phyloP scores from a whole-genome alignment of 2,113 vertebrate genomes.

The Zootoca vivipara region DNA sequence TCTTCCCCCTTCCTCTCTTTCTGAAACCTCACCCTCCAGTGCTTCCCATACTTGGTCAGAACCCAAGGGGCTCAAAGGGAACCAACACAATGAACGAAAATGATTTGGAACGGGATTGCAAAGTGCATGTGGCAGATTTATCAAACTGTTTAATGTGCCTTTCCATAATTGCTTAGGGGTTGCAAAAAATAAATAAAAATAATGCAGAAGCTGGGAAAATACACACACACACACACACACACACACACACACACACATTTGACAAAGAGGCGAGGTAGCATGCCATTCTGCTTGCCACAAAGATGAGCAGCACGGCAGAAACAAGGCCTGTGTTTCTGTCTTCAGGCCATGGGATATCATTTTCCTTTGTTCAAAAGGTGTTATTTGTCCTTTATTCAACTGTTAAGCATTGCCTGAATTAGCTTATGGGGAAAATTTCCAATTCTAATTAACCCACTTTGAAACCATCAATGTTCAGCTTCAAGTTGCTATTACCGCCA shows the following conservation, averaged over 20 bases:
- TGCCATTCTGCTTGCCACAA: neutral
- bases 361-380: neutral
- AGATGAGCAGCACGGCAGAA: neutral
- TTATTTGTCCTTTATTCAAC: neutral
- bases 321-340: neutral
- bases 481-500: conserved; percentile 12
- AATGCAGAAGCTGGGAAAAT: neutral
- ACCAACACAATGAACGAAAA: no score
- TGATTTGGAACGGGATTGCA: no score
- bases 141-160: neutral
- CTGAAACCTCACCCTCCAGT: no score
- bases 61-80: neutral
- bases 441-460: conserved; percentile 31
- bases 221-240: neutral
- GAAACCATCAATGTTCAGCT: conserved; percentile 23
- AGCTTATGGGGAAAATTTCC: neutral
- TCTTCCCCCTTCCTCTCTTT: no score
- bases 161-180: neutral
- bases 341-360: conserved; percentile 6
- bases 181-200: neutral
- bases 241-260: neutral
- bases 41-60: no score
- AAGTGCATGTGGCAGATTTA: no score
- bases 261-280: neutral
- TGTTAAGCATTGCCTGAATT: conserved; percentile 14